Evolutionary conservation across 2,113 vertebrate species (phyloP).

Genomic region (Psephotus haematonotus): DNA sequence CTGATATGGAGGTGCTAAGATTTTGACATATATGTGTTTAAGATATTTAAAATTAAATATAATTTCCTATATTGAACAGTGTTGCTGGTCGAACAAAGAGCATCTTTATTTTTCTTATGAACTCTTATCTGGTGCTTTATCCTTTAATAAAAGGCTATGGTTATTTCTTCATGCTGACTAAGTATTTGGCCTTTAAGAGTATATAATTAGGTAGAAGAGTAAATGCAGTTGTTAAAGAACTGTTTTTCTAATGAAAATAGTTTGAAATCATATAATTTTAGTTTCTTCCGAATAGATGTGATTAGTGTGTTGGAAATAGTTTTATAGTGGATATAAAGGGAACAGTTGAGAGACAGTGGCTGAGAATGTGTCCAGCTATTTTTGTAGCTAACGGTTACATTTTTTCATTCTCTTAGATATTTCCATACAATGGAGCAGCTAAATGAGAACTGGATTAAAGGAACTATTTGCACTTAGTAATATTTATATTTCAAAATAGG

Average conservation of each 20-base stretch:
- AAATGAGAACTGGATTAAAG: background rate
- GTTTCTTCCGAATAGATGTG: conserved; percentile 32
- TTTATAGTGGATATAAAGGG: conserved; percentile 36
- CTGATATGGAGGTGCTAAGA: background rate
- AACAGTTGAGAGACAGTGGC: conserved; percentile 31
- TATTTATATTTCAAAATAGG: conserved; percentile 6
- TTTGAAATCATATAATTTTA: conserved; percentile 55
- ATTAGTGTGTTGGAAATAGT: conserved; percentile 46
- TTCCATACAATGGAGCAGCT: background rate
- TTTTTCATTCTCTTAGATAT: background rate
- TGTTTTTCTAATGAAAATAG: conserved; percentile 54
- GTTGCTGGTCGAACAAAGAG: background rate
- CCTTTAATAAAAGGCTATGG: conserved; percentile 41
- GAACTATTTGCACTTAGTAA: background rate
- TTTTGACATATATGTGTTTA: background rate
- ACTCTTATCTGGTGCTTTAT: background rate
- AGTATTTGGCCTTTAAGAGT: conserved; percentile 51
- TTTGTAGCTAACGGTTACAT: background rate
- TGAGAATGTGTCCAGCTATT: conserved; percentile 46
- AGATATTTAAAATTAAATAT: background rate
- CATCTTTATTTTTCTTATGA: background rate
- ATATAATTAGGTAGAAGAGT: conserved; percentile 47
- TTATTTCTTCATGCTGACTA: conserved; percentile 37
- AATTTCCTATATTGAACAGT: background rate
- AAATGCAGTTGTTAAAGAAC: conserved; percentile 49